Evolutionary conservation across 2,797 vertebrate species (phyloP).

Genomic region (Hemitrygon akajei): DNA sequence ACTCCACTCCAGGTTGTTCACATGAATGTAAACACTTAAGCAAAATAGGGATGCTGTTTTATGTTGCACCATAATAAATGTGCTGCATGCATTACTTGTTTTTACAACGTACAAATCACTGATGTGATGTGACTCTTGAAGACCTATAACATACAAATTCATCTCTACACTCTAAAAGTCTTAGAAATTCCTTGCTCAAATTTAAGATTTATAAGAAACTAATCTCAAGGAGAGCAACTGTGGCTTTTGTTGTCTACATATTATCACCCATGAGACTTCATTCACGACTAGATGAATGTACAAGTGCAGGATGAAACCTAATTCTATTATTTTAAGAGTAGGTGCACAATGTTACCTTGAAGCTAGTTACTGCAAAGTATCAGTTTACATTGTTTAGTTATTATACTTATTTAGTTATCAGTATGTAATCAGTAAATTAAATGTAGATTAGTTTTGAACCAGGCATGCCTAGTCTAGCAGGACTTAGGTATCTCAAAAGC

Average conservation of each 20-base stretch:
- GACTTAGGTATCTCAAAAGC: not conserved
- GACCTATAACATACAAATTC: not conserved
- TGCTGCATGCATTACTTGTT: not conserved
- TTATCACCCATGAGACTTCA: not conserved
- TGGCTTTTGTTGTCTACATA: not conserved
- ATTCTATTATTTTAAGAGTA: not conserved
- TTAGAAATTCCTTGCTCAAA: not conserved
- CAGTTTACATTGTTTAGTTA: not conserved
- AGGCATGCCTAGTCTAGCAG: not conserved
- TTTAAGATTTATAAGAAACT: not conserved
- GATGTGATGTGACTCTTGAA: not conserved
- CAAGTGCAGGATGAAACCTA: not conserved
- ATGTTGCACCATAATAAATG: not conserved
- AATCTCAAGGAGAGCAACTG: not conserved
- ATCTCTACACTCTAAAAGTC: not conserved
- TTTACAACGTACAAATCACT: not conserved
- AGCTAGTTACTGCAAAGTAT: not conserved
- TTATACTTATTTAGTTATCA: not conserved
- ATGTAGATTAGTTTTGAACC: too few relatives aligned
- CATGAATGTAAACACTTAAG: not conserved
- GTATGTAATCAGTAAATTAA: not conserved
- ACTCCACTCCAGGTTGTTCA: not conserved
- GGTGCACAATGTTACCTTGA: not conserved
- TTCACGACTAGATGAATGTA: not conserved
- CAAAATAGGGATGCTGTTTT: not conserved